These are phyloP conservation scores for Folsomia manolachei DNA, from an alignment of 2,888 invertebrate genomes.

Conservation along the genomic window DNA sequence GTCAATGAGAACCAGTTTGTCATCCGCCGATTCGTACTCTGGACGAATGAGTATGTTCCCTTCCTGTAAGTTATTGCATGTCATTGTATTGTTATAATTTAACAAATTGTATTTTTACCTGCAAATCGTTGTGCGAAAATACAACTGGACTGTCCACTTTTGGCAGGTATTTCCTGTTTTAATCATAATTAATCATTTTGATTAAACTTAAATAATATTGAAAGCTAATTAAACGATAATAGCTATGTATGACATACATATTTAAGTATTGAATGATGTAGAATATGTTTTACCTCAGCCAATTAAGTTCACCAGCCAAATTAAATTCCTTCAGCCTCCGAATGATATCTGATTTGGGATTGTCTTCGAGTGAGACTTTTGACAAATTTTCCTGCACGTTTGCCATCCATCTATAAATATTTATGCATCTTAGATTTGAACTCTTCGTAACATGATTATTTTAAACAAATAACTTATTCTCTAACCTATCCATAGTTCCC, in stretches of 20 bases:
- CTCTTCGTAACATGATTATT: no score
- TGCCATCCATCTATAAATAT: constrained; percentile 51
- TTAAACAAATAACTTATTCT: no score
- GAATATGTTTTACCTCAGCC: constrained; percentile 61
- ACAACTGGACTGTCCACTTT: constrained; percentile 71
- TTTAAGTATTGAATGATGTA: background rate
- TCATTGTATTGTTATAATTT: no score
- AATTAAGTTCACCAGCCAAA: constrained; percentile 66
- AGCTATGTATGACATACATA: background rate
- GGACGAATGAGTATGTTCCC: constrained; percentile 67
- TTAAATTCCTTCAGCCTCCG: constrained; percentile 58
- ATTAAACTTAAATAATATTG: no score
- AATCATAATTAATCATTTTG: no score
- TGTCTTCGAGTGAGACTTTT: constrained; percentile 53
- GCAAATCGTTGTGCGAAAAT: constrained; percentile 83
- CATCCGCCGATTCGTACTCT: constrained; percentile 53
- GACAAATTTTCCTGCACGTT: constrained; percentile 49
- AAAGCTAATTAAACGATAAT: background rate
- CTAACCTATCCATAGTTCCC: constrained; percentile 82
- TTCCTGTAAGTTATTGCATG: constrained; percentile 80
- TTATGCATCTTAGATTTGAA: no score
- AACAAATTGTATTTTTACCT: no score
- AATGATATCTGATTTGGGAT: constrained; percentile 56
- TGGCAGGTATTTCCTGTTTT: constrained; percentile 57
- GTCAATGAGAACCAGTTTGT: constrained; percentile 72